Base-by-base conservation (phyloP, 2,797 vertebrate species). In the Anguilla megastoma region DNA sequence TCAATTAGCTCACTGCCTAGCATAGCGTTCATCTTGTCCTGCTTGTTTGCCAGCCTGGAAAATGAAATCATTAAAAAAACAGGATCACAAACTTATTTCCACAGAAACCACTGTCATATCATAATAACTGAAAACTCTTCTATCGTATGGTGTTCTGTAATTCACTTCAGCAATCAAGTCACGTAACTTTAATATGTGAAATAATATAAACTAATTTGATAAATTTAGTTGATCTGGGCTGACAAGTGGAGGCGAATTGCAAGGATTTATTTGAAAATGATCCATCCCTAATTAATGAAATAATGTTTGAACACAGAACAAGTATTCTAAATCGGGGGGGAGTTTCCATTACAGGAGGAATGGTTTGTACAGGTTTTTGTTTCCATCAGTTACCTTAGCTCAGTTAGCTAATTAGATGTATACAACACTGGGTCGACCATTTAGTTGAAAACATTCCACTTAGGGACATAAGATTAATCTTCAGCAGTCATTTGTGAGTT, bases 1-100 rank as follows among this genome's bases (percentile, higher is more conserved):
- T 98, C 96, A 76, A 97, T 97, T 88, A 98, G 95, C 91, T 98
- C 97, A 91, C 94, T 95, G 92, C 97, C 96, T 87, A 97, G 93
- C 84, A 98, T 92, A 88, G 97, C 95, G 0, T 96, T 95, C 85
- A 94, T 94, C 91, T 96, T 97, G 92, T 98, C 97, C 91, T 98
- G 97, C 92, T 98, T 98, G 93, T 98, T 98, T 3, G 97, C 97
- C 91, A 98, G 92, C 71, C 97, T 97, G 87, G 90, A 91, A 90
- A 88, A 24, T 18, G 2, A 54, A 54, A 58, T 12, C 12, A 10
- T 54, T 12, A 33, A 71, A 71, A 71, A 71, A 69, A n/a, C 63
- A 69, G 69, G 27, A 71, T 8, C 69, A 71, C 69, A 12, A 71
- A 36, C 87, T 30, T 8, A 95, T 97, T 95, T 98, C 97, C 69